These are phyloP conservation scores for Nerophis ophidion DNA, from an alignment of 2,113 vertebrate species.

Conservation along the genomic window DNA sequence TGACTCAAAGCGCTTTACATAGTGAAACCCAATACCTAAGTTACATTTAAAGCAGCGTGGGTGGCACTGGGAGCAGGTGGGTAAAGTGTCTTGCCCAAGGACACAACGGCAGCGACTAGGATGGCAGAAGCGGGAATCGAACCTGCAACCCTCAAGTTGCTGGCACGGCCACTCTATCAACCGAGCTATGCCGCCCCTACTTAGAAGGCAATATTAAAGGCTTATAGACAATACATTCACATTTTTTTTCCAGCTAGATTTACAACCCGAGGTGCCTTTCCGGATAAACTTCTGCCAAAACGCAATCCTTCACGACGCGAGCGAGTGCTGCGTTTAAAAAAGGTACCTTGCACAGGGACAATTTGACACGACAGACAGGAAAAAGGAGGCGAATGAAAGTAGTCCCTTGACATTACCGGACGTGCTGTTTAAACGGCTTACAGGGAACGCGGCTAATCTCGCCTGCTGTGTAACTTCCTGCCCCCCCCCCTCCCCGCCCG, in stretches of 20 bases:
- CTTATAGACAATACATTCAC: background rate
- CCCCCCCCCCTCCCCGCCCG: constrained; percentile 10
- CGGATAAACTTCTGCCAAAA: constrained; percentile 13
- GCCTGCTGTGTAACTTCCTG: constrained; percentile 17
- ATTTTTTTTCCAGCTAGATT: constrained; percentile 6
- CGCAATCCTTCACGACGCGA: constrained; percentile 4
- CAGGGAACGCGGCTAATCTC: constrained; percentile 17
- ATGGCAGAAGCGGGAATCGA: no score
- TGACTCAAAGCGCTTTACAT: no score
- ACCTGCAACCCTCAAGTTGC: no score
- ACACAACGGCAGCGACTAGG: no score
- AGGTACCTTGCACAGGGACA: constrained; percentile 1
- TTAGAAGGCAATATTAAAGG: constrained; percentile 1
- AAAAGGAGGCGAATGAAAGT: background rate
- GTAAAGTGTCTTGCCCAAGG: no score
- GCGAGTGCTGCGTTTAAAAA: constrained; percentile 4
- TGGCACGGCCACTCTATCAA: no score
- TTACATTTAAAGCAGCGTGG: no score
- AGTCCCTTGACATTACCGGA: background rate
- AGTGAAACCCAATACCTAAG: no score
- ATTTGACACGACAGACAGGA: background rate
- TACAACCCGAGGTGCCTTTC: background rate
- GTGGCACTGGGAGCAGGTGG: no score
- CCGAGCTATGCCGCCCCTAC: no score
- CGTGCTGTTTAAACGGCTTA: no score